Conservation (phyloP, 2,888 invertebrate species). For the Nezara viridula region DNA sequence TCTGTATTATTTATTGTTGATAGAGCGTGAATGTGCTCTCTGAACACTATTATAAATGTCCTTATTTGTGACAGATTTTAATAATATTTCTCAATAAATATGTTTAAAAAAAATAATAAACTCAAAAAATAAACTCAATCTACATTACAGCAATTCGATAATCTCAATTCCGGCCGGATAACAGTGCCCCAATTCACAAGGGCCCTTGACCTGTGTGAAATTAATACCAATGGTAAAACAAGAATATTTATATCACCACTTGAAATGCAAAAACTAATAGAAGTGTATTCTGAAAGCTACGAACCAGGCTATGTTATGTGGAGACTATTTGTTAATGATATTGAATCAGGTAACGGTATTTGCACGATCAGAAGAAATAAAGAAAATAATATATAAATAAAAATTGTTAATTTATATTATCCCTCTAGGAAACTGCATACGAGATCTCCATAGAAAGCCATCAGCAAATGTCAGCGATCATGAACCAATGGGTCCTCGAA, state of each 20-base stretch:
- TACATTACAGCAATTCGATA: neutral
- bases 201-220: neutral
- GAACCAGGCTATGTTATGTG: neutral
- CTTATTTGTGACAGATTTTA: too few relatives aligned
- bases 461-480: neutral
- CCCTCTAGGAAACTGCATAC: neutral
- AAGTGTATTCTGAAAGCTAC: neutral
- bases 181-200: neutral
- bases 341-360: neutral
- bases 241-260: neutral
- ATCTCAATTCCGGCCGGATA: neutral
- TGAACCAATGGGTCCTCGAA: neutral
- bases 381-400: neutral
- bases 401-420: neutral
- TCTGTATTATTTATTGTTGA: too few relatives aligned
- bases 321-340: neutral
- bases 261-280: neutral
- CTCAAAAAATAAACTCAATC: neutral
- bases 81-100: too few relatives aligned
- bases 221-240: neutral
- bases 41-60: too few relatives aligned
- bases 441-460: neutral
- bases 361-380: neutral
- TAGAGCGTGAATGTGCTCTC: too few relatives aligned
- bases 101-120: too few relatives aligned